phyloP scores from a whole-genome alignment of 2,797 vertebrate species.

The Phalanger gymnotis region DNA sequence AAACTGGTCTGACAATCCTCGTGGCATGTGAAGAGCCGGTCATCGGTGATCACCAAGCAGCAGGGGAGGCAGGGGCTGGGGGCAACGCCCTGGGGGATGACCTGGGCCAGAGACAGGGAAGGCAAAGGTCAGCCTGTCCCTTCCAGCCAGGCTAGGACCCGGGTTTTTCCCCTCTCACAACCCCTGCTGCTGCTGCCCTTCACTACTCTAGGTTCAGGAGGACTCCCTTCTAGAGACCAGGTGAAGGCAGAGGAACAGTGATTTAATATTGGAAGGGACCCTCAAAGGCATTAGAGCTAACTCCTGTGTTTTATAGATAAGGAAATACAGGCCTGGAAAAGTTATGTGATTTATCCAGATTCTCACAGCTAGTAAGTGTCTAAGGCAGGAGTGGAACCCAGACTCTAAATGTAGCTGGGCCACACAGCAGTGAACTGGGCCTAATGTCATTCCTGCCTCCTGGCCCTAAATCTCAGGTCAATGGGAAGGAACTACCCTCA shows the following conservation, averaged over 20 bases:
- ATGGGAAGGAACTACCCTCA: neutral
- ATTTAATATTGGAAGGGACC: neutral
- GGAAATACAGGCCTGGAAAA: neutral
- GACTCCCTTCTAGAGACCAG: neutral
- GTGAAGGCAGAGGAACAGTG: neutral
- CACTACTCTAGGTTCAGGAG: no score
- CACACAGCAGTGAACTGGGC: neutral
- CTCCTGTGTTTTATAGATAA: neutral
- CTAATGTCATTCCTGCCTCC: neutral
- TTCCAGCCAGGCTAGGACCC: neutral
- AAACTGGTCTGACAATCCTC: conserved; percentile 99
- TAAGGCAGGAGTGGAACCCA: neutral
- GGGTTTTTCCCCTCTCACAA: neutral
- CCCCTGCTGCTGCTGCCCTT: neutral
- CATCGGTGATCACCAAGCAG: conserved; percentile 94
- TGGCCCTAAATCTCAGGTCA: neutral
- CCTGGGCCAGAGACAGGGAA: conserved; percentile 80
- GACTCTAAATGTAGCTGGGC: neutral
- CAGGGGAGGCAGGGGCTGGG: conserved; percentile 95
- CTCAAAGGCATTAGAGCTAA: neutral
- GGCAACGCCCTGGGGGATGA: conserved; percentile 92
- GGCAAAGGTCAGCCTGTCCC: neutral
- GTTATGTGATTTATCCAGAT: neutral
- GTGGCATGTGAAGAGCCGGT: conserved; percentile 93
- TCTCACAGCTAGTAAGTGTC: neutral